These are phyloP conservation scores for Pelecanus crispus DNA, from an alignment of 2,113 vertebrate genomes.

Conservation along the genomic window DNA sequence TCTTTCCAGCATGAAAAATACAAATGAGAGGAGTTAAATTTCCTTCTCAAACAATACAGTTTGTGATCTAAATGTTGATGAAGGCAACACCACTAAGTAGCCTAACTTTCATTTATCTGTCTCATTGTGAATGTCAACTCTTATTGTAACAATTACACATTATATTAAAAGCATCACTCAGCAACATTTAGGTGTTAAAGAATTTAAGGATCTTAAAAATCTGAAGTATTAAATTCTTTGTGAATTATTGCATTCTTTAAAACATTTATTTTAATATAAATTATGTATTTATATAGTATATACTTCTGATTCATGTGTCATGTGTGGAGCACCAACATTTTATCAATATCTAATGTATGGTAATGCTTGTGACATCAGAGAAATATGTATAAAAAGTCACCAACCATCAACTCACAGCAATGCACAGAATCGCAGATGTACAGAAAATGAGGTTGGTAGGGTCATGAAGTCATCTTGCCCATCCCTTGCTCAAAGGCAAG, in stretches of 20 bases:
- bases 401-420: neutral
- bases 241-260: neutral
- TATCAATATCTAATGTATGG: neutral
- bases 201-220: neutral
- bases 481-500: neutral
- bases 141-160: neutral
- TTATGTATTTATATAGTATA: neutral
- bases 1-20: neutral
- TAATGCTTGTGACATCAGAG: neutral
- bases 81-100: neutral
- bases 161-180: neutral
- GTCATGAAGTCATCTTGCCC: neutral
- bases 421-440: neutral
- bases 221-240: neutral
- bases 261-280: neutral
- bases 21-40: neutral
- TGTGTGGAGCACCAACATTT: neutral
- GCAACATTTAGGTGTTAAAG: neutral
- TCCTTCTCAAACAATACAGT: neutral
- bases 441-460: neutral
- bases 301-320: neutral
- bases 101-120: neutral
- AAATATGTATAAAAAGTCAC: neutral
- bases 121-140: neutral
- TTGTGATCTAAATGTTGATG: neutral